Conservation (phyloP, 2,888 invertebrate genomes). For the Uropetala carovei region DNA sequence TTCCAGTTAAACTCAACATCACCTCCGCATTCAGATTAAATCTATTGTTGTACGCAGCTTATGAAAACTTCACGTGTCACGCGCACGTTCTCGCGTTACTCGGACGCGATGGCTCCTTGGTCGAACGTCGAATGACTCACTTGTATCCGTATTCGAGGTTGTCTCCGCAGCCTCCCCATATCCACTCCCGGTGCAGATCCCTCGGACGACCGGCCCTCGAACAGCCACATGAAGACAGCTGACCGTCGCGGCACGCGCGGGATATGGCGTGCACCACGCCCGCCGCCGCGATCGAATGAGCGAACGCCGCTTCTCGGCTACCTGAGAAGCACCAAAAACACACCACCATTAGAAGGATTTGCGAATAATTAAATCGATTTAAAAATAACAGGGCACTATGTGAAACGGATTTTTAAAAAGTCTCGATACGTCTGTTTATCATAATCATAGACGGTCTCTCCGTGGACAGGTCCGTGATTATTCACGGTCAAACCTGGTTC, state of each 20-base stretch:
- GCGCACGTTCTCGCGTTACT: background rate
- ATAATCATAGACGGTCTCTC: too few species aligned
- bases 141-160: constrained; percentile 97
- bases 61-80: background rate
- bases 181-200: constrained; percentile 93
- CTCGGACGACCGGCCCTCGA: constrained; percentile 88
- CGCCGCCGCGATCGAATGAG: constrained; percentile 92
- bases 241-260: constrained; percentile 93
- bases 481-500: too few species aligned
- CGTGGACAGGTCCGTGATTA: too few species aligned
- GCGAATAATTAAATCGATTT: too few species aligned
- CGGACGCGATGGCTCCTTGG: background rate
- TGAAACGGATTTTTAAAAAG: too few species aligned
- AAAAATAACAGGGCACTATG: too few species aligned
- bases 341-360: background rate
- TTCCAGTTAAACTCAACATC: background rate
- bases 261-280: constrained; percentile 93
- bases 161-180: constrained; percentile 99
- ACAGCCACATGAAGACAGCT: constrained; percentile 93
- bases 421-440: too few species aligned
- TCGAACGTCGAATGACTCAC: constrained; percentile 77
- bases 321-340: constrained; percentile 76
- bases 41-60: background rate
- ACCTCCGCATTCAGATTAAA: background rate
- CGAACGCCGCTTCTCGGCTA: constrained; percentile 92